A percentile compares a stretch with the other conserved stretches of the same genome.
Evolutionary conservation across 2,797 vertebrate species (phyloP).

Genomic region (Limosa lapponica): DNA sequence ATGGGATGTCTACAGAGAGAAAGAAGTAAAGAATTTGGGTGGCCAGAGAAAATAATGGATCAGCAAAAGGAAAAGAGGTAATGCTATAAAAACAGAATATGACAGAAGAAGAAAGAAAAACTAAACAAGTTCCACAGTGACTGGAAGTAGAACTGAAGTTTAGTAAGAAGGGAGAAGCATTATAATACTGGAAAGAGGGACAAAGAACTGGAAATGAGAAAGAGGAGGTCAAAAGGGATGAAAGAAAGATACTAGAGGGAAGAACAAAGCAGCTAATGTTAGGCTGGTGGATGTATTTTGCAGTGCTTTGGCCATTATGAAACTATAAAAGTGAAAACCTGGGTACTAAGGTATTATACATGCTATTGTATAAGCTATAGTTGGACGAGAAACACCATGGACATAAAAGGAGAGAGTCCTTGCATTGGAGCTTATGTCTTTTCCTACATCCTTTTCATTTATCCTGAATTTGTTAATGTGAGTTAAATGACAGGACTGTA

Average conservation of each 20-base stretch:
- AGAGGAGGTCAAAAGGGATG: not conserved
- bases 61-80: not conserved
- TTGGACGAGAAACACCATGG: not conserved
- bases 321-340: not conserved
- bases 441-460: not conserved
- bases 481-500: not conserved
- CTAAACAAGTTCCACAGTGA: not conserved
- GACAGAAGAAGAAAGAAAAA: not conserved
- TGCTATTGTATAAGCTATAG: not conserved
- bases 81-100: not conserved
- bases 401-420: not conserved
- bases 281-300: slow-evolving; percentile 4
- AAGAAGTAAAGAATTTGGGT: not conserved
- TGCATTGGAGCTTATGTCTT: not conserved
- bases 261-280: not conserved
- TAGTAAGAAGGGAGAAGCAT: not conserved
- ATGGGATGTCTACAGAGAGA: not conserved
- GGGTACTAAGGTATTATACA: not conserved
- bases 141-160: slow-evolving; percentile 12
- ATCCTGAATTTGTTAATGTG: not conserved
- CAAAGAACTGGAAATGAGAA: slow-evolving; percentile 26
- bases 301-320: not conserved
- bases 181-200: not conserved
- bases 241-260: not conserved
- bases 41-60: not conserved